A percentile compares a stretch with the other conserved stretches of the same genome.
Evolutionary conservation across 2,888 invertebrate species (phyloP).

Genomic region (Drosophila stalkeri): DNA sequence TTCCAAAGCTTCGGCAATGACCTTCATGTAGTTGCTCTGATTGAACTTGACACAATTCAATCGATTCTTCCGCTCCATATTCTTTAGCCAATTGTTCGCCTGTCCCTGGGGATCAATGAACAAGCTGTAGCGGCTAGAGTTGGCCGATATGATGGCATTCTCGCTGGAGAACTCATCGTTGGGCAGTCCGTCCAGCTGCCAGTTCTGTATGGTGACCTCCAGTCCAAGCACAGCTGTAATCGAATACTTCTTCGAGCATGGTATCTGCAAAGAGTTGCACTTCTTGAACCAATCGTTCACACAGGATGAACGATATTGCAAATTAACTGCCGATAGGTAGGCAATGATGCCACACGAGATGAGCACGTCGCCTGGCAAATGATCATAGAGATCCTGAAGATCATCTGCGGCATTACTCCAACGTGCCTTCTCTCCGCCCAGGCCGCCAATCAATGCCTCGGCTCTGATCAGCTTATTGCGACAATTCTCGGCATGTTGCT

Average conservation of each 20-base stretch:
- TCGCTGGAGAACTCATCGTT: slow-evolving; percentile 94
- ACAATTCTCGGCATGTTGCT: slow-evolving; percentile 93
- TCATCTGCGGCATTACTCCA: slow-evolving; percentile 93
- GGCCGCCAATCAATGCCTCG: slow-evolving; percentile 93
- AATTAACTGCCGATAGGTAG: slow-evolving; percentile 94
- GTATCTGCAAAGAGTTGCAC: slow-evolving; percentile 89
- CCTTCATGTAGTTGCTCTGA: slow-evolving; percentile 84
- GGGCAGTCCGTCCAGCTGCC: slow-evolving; percentile 95
- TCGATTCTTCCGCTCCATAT: slow-evolving; percentile 89
- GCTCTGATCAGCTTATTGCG: slow-evolving; percentile 93
- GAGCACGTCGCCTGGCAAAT: slow-evolving; percentile 95
- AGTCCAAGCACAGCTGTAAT: slow-evolving; percentile 92
- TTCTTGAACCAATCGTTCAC: slow-evolving; percentile 91
- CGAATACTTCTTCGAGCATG: slow-evolving; percentile 90
- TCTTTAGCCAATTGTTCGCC: slow-evolving; percentile 96
- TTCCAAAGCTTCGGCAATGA: slow-evolving; percentile 89
- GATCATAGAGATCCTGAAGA: slow-evolving; percentile 91
- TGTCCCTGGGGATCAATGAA: slow-evolving; percentile 97
- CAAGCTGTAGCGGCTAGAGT: slow-evolving; percentile 94
- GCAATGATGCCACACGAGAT: slow-evolving; percentile 95
- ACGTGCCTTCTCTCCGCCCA: slow-evolving; percentile 94
- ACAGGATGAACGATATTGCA: slow-evolving; percentile 87
- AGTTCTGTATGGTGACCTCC: slow-evolving; percentile 90
- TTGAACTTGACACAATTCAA: slow-evolving; percentile 84
- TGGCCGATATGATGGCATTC: slow-evolving; percentile 93